These are phyloP conservation scores for Pelodiscus sinensis DNA, from an alignment of 2,113 vertebrate genomes.

Conservation along the genomic window DNA sequence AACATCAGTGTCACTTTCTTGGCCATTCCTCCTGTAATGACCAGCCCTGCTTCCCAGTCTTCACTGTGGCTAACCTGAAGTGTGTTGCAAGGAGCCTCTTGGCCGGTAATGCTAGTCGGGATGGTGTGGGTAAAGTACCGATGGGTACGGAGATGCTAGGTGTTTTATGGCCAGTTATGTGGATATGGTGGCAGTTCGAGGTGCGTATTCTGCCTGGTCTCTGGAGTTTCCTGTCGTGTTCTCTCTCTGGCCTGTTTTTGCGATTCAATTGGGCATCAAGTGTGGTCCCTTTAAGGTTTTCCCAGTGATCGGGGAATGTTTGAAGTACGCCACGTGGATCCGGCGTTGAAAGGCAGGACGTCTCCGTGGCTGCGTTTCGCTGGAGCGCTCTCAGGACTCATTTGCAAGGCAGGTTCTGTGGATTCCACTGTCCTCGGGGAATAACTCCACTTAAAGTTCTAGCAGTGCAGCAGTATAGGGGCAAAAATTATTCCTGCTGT, in stretches of 20 bases:
- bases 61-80: not conserved
- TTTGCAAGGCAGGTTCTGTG: not conserved
- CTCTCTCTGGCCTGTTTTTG: not conserved
- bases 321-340: rapidly evolving
- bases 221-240: not conserved
- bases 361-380: not conserved
- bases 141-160: not conserved
- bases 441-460: not conserved
- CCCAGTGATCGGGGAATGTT: not conserved
- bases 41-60: not conserved
- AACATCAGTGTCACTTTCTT: not conserved
- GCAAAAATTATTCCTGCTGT: not conserved
- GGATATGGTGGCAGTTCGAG: not conserved
- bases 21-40: not conserved
- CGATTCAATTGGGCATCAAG: not conserved
- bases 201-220: not conserved
- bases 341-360: not conserved
- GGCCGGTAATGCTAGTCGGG: not conserved
- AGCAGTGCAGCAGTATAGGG: not conserved
- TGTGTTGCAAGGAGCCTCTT: not conserved
- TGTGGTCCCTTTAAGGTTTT: not conserved
- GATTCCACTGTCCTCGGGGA: not conserved
- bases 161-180: not conserved
- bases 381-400: not conserved
- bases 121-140: not conserved